Percentiles rank a stretch among this genome's conserved stretches.
These are phyloP conservation scores for Papilio gigon DNA, from an alignment of 2,888 invertebrate genomes.

Conservation along the genomic window DNA sequence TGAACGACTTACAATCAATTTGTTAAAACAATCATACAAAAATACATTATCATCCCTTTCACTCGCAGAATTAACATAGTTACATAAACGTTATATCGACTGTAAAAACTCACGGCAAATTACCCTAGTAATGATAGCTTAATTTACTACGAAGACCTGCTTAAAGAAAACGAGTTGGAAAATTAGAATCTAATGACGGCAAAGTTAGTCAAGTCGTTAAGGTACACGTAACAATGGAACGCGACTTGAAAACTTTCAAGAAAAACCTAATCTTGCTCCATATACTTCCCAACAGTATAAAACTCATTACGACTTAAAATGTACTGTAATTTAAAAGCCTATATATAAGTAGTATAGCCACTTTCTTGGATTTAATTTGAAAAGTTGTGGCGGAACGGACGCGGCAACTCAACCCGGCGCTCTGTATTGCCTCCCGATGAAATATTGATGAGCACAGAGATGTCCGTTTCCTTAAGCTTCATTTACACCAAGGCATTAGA, in stretches of 20 bases:
- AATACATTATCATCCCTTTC: too few relatives aligned
- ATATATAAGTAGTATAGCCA: background rate
- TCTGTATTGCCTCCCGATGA: constrained; percentile 63
- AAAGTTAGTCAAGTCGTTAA: too few relatives aligned
- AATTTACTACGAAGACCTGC: too few relatives aligned
- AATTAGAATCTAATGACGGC: too few relatives aligned
- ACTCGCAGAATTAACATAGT: too few relatives aligned
- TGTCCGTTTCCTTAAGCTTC: constrained; percentile 13
- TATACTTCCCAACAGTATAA: background rate
- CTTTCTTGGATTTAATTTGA: constrained; percentile 26
- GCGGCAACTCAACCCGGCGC: constrained; percentile 39
- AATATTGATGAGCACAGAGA: constrained; percentile 61
- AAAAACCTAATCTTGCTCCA: background rate
- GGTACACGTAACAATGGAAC: too few relatives aligned
- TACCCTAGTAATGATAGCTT: background rate
- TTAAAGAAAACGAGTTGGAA: too few relatives aligned
- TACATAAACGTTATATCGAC: too few relatives aligned
- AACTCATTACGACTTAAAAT: constrained; percentile 4
- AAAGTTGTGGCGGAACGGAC: constrained; percentile 27
- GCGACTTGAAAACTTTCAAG: too few relatives aligned
- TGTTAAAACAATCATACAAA: too few relatives aligned
- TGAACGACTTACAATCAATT: too few relatives aligned
- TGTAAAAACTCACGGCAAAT: background rate
- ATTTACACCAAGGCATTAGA: background rate
- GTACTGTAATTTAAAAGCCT: background rate